Evolutionary conservation across 2,797 vertebrate genomes (phyloP).

Genomic region (Neostethus bicornis): DNA sequence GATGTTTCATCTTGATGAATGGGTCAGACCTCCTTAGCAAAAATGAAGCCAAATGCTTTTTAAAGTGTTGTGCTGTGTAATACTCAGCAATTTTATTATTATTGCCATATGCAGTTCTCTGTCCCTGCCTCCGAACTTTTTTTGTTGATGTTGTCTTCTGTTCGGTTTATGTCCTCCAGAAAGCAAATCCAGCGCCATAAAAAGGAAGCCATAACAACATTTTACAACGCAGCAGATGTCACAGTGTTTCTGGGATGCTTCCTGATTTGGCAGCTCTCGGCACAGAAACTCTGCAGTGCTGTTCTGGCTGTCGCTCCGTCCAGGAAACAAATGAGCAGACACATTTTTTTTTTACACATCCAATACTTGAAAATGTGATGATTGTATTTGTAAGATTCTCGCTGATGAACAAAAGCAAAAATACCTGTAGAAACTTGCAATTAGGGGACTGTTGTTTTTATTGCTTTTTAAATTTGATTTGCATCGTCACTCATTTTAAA

Average conservation of each 20-base stretch:
- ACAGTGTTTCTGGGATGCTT: conserved; percentile 37
- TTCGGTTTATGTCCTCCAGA: conserved; percentile 44
- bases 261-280: conserved; percentile 47
- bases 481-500: too few relatives aligned
- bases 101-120: conserved; percentile 21
- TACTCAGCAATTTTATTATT: conserved; percentile 25
- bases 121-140: neutral
- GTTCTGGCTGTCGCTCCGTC: conserved; percentile 42
- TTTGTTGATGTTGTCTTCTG: conserved; percentile 19
- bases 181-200: conserved; percentile 50
- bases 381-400: conserved; percentile 21
- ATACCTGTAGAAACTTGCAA: too few relatives aligned
- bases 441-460: neutral
- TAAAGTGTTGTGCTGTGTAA: conserved; percentile 17
- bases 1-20: neutral
- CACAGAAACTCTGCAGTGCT: conserved; percentile 39
- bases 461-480: neutral
- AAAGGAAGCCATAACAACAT: conserved; percentile 55
- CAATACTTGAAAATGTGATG: conserved; percentile 10
- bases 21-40: conserved; percentile 12
- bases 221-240: conserved; percentile 66
- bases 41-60: conserved; percentile 4
- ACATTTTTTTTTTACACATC: conserved; percentile 19
- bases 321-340: conserved; percentile 39
- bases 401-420: conserved; percentile 15